Percentiles rank a stretch among this genome's conserved stretches.
Evolutionary conservation across 1,140 invertebrate species (phyloP).

Genomic region (Cotesia typhae): DNA sequence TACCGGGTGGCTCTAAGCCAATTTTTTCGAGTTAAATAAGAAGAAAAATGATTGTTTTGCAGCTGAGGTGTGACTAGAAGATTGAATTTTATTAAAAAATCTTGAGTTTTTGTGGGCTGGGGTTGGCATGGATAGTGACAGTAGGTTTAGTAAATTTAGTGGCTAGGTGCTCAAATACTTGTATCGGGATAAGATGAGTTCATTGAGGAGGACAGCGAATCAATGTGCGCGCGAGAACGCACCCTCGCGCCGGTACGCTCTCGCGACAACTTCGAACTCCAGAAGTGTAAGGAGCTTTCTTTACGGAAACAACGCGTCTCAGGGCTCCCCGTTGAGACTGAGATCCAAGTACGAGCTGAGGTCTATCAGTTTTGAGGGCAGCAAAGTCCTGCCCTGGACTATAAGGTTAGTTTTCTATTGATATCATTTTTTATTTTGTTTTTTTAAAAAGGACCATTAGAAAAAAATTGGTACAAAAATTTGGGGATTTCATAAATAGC

Average conservation of each 20-base stretch:
- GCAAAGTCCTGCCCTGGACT: conserved; percentile 62
- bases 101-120: neutral
- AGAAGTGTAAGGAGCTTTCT: conserved; percentile 53
- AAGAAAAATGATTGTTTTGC: neutral
- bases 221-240: conserved; percentile 49
- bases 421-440: neutral
- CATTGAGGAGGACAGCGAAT: conserved; percentile 49
- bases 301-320: conserved; percentile 42
- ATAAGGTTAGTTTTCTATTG: conserved; percentile 45
- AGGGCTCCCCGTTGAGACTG: conserved; percentile 50
- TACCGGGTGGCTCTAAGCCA: neutral
- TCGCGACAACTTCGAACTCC: conserved; percentile 48
- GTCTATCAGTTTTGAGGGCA: conserved; percentile 64
- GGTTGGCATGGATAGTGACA: too few relatives aligned
- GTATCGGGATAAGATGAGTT: conserved; percentile 48
- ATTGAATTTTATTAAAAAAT: neutral
- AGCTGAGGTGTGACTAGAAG: too few relatives aligned
- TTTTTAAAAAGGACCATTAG: too few relatives aligned
- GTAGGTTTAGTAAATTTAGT: neutral
- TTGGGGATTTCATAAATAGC: too few relatives aligned
- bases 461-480: too few relatives aligned
- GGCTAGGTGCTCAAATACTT: neutral
- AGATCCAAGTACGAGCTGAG: conserved; percentile 62
- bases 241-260: conserved; percentile 50
- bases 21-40: neutral